Base-by-base conservation (phyloP, 1,140 invertebrate genomes). In the Anoplolepis gracilipes region DNA sequence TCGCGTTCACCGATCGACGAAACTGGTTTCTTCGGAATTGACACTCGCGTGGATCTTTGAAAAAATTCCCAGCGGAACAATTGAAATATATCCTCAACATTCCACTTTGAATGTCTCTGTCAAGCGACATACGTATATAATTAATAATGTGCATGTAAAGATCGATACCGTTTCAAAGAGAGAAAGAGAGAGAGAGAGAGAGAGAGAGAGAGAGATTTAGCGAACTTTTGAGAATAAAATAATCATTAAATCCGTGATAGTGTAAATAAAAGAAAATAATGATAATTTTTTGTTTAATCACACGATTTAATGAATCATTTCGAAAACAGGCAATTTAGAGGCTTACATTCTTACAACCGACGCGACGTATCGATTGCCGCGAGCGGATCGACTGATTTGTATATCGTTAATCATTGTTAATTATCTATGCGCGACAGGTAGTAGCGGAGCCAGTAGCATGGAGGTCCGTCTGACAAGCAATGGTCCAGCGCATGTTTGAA, bases 11-110 rank as follows among this genome's bases (percentile, higher is more conserved):
- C 42, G 22, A 69, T 87, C 57, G 42, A 28, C n/a, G n/a, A 73
- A 88, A 88, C 87, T 81, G 87, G 86, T 88, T 88, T 79, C 55
- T n/a, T 46, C 33, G 39, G 11, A 67, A 67, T 81, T 42, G 78
- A 11, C 53, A 39, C 30, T 81, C 65, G 64, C 46, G 22, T 33
- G 36, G 36, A 81, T 72, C 70, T 81, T 81, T 42, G 33, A 65
- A 25, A 57, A 19, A 30, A 42, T 70, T 11, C 39, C 33, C 22
- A 33, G 22, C 0, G 22, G 19, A 30, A 72, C 39, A 81, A 81
- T 79, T 69, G 42, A 79, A 65, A 79, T 36, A 53, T 25, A n/a
- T 25, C 33, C 33, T 25, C 13, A 28, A 8, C n/a, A 28, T 16
- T 55, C 13, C 25, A 39, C 11, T 30, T 25, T 57, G 33, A 70